Evolutionary conservation across 2,113 vertebrate species (phyloP).

Genomic region (Dolichallabes microphthalmus): DNA sequence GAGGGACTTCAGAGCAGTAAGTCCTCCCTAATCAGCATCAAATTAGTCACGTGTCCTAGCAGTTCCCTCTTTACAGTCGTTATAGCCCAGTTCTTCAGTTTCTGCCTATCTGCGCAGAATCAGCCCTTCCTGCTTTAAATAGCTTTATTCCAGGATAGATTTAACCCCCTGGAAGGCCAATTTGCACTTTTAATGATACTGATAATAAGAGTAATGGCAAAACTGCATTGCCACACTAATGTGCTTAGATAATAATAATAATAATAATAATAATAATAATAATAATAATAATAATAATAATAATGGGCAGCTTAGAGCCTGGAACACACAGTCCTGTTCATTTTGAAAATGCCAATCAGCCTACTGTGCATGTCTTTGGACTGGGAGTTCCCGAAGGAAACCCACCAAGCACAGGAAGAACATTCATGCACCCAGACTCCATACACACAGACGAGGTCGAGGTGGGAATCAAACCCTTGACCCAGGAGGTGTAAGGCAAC

Average conservation of each 20-base stretch:
- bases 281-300: background rate
- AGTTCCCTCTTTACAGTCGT: background rate
- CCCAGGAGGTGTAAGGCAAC: no score
- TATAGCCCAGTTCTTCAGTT: constrained; percentile 4
- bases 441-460: no score
- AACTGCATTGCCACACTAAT: background rate
- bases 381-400: no score
- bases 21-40: background rate
- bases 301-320: no score
- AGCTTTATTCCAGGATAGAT: background rate
- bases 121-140: background rate
- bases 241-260: background rate
- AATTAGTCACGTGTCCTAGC: background rate
- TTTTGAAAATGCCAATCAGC: no score
- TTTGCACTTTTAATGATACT: background rate
- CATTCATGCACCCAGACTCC: no score
- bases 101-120: background rate
- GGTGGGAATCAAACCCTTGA: no score
- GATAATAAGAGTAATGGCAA: background rate
- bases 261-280: background rate
- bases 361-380: no score
- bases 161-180: background rate
- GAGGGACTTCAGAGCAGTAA: background rate
- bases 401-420: no score
- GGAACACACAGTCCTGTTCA: no score